Evolutionary conservation across 2,797 vertebrate genomes (phyloP), one percentile per base, ranked within the genome.

Genomic region (Eulemur rubriventer): DNA sequence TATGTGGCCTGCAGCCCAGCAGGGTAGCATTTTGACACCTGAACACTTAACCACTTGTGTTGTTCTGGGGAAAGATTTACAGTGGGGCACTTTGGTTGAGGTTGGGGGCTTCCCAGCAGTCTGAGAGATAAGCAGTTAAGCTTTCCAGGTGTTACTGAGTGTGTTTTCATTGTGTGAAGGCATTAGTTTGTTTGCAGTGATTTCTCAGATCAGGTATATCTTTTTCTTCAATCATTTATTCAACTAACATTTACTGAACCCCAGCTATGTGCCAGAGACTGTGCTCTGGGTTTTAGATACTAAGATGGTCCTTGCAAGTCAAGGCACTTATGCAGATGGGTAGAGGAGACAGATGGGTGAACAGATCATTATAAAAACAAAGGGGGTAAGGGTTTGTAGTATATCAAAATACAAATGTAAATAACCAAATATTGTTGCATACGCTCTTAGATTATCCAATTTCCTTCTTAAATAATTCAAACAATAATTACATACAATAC

Each of bases 1-100:
- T 94, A 91, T 95, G 76, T 59, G 75, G 96, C 94, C 96, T 84
- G 57, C 81, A 94, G 94, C 96, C 96, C 97, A 96, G 95, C 81
- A 1, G 95, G 97, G 67, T 73, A 89, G 88, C 96, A 70, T 96
- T 96, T 93, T 96, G 97, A 97, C 96, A 98, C 97, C 97, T 96
- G 97, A 97, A 86, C 84, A 95, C 97, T 98, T 97, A 97, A 96
- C 96, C 72, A 84, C 90, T 96, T 97, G 90, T 50, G 17, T 69
- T 73, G 94, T 95, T 92, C 48, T 82, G 28, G 28, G 76, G 81
- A 84, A 87, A 48, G 94, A 92, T 94, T 91, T 97, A 76, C 86
- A 87, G 80, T 78, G 57, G 76, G 89, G 90, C 80, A 59, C 95
- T 96, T 48, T 41, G 91, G 86, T 80, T 80, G 89, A 95, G 96